Conservation (phyloP, 1,140 invertebrate species). For the Zaprionus capensis region DNA sequence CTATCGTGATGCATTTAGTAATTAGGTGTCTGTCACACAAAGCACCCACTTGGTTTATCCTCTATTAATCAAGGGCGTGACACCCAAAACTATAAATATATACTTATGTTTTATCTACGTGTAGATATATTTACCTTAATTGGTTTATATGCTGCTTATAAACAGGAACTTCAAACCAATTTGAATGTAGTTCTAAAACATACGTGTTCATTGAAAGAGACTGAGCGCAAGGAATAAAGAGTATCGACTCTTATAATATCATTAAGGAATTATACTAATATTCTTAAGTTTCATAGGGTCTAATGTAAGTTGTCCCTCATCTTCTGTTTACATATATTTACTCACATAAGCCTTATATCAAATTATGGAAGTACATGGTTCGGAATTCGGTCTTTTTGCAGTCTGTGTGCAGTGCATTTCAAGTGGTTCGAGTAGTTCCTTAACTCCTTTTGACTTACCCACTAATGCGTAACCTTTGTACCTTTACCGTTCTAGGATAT, state of each 20-base stretch:
- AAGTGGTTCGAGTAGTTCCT: constrained; percentile 57
- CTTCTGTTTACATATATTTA: too few relatives aligned
- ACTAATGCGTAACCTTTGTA: constrained; percentile 43
- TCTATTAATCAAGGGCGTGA: not conserved
- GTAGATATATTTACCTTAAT: not conserved
- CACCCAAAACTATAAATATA: not conserved
- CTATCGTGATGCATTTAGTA: not conserved
- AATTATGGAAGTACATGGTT: not conserved
- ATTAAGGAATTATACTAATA: not conserved
- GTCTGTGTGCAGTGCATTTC: constrained; percentile 38
- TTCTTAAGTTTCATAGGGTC: not conserved
- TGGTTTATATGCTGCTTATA: not conserved
- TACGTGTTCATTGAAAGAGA: too few relatives aligned
- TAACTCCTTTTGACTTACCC: not conserved
- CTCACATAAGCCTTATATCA: not conserved
- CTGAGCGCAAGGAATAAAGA: too few relatives aligned
- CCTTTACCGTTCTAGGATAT: constrained; percentile 65
- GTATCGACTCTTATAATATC: too few relatives aligned
- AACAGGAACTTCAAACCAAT: too few relatives aligned
- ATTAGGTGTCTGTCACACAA: not conserved
- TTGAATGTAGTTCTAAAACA: too few relatives aligned
- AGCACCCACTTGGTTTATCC: not conserved
- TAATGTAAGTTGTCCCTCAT: not conserved
- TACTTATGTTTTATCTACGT: not conserved
- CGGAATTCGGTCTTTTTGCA: not conserved